Evolutionary conservation across 2,888 invertebrate species (phyloP).

Genomic region (Orthosia gothica): DNA sequence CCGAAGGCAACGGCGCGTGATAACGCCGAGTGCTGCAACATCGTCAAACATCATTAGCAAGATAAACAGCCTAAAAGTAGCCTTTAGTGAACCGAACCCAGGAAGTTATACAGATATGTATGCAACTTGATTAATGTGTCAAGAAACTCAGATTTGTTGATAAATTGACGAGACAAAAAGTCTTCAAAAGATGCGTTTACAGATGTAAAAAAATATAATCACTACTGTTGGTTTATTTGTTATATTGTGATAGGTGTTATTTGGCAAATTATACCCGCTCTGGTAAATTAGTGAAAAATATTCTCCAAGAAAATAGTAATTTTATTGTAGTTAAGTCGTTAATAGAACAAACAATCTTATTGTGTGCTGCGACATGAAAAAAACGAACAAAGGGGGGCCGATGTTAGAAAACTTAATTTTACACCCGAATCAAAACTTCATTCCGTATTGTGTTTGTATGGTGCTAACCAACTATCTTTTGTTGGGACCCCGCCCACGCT

Average conservation of each 20-base stretch:
- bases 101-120: constrained; percentile 81
- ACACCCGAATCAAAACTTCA: constrained; percentile 88
- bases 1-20: constrained; percentile 86
- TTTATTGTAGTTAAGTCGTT: constrained; percentile 76
- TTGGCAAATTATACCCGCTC: constrained; percentile 70
- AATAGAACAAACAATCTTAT: constrained; percentile 83
- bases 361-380: constrained; percentile 81
- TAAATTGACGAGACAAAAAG: constrained; percentile 49
- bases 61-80: constrained; percentile 88
- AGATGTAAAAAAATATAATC: constrained; percentile 41
- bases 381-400: constrained; percentile 81
- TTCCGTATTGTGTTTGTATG: constrained; percentile 85
- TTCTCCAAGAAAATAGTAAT: constrained; percentile 74
- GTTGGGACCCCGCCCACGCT: constrained; percentile 87
- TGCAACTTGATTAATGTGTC: constrained; percentile 75
- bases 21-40: constrained; percentile 83
- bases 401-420: constrained; percentile 89
- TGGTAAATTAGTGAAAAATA: constrained; percentile 65
- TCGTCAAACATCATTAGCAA: constrained; percentile 91
- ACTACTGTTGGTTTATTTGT: constrained; percentile 24
- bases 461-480: constrained; percentile 90
- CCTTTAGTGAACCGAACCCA: constrained; percentile 81
- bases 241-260: constrained; percentile 44
- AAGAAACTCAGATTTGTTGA: constrained; percentile 46
- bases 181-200: constrained; percentile 25